Conservation (phyloP, 1,140 invertebrate genomes). For the Limonius californicus region DNA sequence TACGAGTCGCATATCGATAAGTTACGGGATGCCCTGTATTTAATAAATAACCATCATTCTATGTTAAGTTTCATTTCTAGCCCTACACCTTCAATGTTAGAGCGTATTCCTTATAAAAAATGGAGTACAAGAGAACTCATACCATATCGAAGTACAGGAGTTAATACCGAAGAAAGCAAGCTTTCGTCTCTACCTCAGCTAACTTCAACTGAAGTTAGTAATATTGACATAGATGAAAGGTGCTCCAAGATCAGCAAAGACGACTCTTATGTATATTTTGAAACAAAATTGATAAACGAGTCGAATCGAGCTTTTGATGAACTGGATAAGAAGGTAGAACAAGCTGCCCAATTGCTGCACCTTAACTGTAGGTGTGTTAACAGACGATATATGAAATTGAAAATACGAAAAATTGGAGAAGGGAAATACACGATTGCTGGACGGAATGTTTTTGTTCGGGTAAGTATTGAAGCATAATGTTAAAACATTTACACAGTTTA, state of each 20-base stretch:
- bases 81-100: no score
- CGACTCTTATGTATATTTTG: neutral
- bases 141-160: no score
- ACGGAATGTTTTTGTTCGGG: conserved; percentile 72
- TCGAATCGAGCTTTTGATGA: conserved; percentile 39
- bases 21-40: no score
- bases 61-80: no score
- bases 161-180: no score
- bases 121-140: no score
- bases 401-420: conserved; percentile 75
- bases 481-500: no score
- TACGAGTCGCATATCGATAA: no score
- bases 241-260: neutral
- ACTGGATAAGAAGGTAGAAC: conserved; percentile 65
- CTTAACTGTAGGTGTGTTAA: conserved; percentile 65
- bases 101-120: no score
- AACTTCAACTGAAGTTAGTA: neutral
- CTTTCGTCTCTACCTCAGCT: neutral
- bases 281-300: neutral
- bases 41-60: no score
- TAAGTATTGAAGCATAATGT: no score
- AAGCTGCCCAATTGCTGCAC: conserved; percentile 64
- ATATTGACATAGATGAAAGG: neutral
- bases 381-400: conserved; percentile 68
- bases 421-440: conserved; percentile 79